A percentile compares a stretch with the other conserved stretches of the same genome.
Conservation (phyloP, 2,888 invertebrate species). For the Rhyacophila evoluta region DNA sequence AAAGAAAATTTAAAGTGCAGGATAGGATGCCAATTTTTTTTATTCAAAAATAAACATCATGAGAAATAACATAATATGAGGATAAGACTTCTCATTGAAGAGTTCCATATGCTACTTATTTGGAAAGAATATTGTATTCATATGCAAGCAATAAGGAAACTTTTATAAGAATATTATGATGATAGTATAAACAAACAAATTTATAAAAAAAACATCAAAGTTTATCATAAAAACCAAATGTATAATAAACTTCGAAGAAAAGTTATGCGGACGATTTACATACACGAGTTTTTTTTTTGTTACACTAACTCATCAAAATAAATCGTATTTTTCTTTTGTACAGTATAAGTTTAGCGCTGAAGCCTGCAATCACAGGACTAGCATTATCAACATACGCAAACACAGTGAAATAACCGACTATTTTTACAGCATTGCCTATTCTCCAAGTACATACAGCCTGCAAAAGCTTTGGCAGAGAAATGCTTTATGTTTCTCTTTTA, state of each 20-base stretch:
- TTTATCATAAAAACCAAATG: no score
- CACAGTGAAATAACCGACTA: background rate
- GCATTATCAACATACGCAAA: background rate
- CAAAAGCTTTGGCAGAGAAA: background rate
- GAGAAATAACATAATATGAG: no score
- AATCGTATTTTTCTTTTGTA: background rate
- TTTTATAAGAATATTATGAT: no score
- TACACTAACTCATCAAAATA: background rate
- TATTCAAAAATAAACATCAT: no score
- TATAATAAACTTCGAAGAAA: background rate
- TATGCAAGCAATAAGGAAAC: no score
- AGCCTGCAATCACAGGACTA: background rate
- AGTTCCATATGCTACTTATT: no score
- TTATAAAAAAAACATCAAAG: no score
- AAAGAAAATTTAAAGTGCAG: no score
- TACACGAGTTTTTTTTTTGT: slow-evolving; percentile 5
- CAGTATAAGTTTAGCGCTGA: background rate
- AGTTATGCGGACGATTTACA: background rate
- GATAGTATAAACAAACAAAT: no score
- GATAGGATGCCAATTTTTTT: no score
- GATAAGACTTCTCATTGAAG: no score
- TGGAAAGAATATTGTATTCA: no score
- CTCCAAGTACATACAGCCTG: background rate
- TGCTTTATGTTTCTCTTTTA: slow-evolving; percentile 18
- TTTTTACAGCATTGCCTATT: background rate